Evolutionary conservation across 1,140 invertebrate species (phyloP), one percentile per base, ranked within the genome.

Genomic region (Calosoma granatense): DNA sequence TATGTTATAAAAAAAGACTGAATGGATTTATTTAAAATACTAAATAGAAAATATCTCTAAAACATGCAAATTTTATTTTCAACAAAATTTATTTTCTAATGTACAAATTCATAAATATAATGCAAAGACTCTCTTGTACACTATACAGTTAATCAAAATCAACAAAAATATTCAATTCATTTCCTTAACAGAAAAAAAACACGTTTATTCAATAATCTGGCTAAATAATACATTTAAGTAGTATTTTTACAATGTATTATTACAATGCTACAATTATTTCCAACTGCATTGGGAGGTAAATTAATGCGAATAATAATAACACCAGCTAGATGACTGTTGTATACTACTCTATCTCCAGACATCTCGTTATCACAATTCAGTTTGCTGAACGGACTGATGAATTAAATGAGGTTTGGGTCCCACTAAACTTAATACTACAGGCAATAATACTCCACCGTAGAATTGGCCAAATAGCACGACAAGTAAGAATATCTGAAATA

Each of bases 391-490:
- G 23, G 53, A 23, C 54, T 64, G 56, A 52, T 63, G 62, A 0
- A 53, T 52, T 39, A 56, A 61, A 60, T 82, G 78, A 2, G 79
- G 74, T 54, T 67, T 62, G 1, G 86, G 85, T 1, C 86, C 86
- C 20, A 89, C 74, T n/a, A 83, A 72, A 58, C 85, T 88, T 20
- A 90, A 72, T 43, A 89, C 70, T 3, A 90, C 85, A 1, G 88
- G 88, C 52, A 90, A 68, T 41, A 90, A 78, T 1, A 90, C 68
- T 1, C 88, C 69, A n/a, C 88, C 88, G 65, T 87, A 83, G 69
- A 83, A 88, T 1, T 90, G 68, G 2, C 88, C 87, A 67, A 88
- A 89, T 20, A 81, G 47, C 58, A 89, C 83, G 0, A 90, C 86
- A 51, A 89, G 71, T 20, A 85, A 74, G 63, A 90, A 89, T 65